Conservation (phyloP, 2,888 invertebrate genomes). For the Lacanobia oleracea region DNA sequence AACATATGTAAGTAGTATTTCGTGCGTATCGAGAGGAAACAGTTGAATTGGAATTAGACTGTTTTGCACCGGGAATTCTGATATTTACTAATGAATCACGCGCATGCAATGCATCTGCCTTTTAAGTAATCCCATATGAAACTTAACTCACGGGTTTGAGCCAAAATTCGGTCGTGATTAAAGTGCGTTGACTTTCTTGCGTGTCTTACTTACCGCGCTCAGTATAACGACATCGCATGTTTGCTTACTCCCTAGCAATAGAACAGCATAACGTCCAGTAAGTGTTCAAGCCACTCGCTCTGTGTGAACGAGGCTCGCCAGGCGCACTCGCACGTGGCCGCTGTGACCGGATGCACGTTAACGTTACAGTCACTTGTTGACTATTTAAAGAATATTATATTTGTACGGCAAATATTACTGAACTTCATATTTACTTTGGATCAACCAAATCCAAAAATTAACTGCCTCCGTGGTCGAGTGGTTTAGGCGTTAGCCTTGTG, state of each 20-base stretch:
- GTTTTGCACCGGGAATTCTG: neutral
- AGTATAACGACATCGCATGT: neutral
- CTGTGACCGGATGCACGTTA: constrained; percentile 63
- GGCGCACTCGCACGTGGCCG: constrained; percentile 65
- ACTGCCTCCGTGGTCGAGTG: no score
- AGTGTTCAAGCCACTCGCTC: constrained; percentile 28
- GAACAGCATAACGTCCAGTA: neutral
- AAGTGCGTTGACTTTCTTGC: neutral
- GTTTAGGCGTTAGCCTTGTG: no score
- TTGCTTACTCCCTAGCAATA: neutral
- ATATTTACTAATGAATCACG: neutral
- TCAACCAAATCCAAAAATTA: no score
- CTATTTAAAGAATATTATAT: constrained; percentile 51
- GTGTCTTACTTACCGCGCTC: neutral
- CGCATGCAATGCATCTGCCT: neutral
- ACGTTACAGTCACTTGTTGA: constrained; percentile 54
- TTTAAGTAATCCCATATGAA: neutral
- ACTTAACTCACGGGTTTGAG: neutral
- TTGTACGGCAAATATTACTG: constrained; percentile 10
- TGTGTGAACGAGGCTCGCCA: constrained; percentile 42
- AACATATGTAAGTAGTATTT: no score
- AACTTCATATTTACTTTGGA: neutral
- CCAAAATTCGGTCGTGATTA: neutral
- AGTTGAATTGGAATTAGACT: neutral
- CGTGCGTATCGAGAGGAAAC: no score